Base-by-base conservation (phyloP, 37 sponge, comb jelly and placozoan species). In the Beroe forskalii region DNA sequence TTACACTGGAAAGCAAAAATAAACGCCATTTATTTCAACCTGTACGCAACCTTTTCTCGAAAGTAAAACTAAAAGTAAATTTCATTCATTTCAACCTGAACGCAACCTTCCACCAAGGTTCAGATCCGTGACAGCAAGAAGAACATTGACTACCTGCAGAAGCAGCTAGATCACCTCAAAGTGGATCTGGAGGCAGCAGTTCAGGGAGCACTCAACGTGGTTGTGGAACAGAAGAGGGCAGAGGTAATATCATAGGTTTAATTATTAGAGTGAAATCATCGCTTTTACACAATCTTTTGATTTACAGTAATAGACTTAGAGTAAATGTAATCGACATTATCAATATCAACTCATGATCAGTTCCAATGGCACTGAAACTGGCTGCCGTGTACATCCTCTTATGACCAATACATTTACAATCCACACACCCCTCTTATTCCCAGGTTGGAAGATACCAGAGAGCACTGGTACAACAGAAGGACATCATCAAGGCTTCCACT, bases 121-220 rank as follows among this genome's bases (percentile, higher is more conserved):
- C 86, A 80, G 86, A 80, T 80, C 43, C 1, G 86, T 12, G 86
- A 80, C 48, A 80, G 86, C 55, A 80, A 80, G 48, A 80, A 23
- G 86, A 80, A 80, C 55, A 80, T 80, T 31, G 86, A 80, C 86
- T 80, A 80, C 55, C 86, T 80, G 12, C 86, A 80, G 40, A 38
- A 80, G 40, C 86, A 80, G 86, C 28, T 80, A 24, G 86, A 80
- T n/a, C 23, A 80, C 25, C 86, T 80, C 3, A 80, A 80, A 30
- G n/a, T 44, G 14, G 86, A 80, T 24, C 55, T 80, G 31, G 86
- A 80, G 55, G n/a, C 28, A 3, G 86, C 86, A n/a, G 86, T 80
- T 1, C 86, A 80, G 86, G 86, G 86, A 35, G 86, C 86, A 23
- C 48, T 80, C 24, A 80, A 80, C 27, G 86, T 80, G 27, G 86